These are phyloP conservation scores for Strigamia transsilvanica DNA, from an alignment of 2,888 invertebrate genomes.

Conservation along the genomic window DNA sequence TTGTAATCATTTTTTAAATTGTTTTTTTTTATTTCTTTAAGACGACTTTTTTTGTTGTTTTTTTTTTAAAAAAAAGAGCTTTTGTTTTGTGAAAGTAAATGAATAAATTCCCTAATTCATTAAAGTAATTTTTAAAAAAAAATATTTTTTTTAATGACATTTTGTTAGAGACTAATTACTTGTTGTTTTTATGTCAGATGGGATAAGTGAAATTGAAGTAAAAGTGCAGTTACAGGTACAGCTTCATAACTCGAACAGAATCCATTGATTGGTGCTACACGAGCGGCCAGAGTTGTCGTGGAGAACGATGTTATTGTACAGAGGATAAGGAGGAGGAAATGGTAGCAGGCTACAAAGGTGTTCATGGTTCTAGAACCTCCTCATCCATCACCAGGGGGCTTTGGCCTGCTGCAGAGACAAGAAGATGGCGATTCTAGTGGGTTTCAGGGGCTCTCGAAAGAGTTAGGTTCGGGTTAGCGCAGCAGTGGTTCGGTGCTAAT, in stretches of 20 bases:
- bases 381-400: constrained; percentile 22
- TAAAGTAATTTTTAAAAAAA: constrained; percentile 14
- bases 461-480: constrained; percentile 21
- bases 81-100: not conserved
- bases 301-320: not conserved
- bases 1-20: constrained; percentile 21
- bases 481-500: constrained; percentile 7
- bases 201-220: not conserved
- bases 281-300: not conserved
- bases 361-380: constrained; percentile 23
- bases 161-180: not conserved
- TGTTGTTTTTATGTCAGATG: not conserved
- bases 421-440: constrained; percentile 20
- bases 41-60: no score
- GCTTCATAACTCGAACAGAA: not conserved
- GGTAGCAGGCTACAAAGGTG: not conserved
- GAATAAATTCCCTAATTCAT: constrained; percentile 3
- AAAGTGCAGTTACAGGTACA: not conserved
- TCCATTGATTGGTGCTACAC: not conserved
- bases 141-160: not conserved
- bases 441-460: not conserved
- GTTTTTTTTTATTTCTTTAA: not conserved
- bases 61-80: not conserved
- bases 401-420: constrained; percentile 23
- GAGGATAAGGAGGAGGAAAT: not conserved